Base-by-base conservation (phyloP, 2,888 invertebrate species). In the Platerodrilus igneus region DNA sequence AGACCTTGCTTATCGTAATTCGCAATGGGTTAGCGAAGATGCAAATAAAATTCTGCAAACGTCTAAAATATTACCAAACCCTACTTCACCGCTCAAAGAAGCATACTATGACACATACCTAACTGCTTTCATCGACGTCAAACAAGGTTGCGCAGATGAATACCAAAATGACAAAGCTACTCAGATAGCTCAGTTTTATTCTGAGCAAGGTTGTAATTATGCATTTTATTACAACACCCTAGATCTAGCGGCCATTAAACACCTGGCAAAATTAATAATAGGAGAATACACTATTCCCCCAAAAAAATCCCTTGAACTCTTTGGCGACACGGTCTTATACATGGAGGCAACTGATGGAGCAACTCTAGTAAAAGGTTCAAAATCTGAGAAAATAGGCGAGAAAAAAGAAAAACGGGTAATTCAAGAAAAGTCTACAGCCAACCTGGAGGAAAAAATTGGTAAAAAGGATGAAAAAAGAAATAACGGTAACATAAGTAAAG, bases 121-220 rank as follows among this genome's bases (percentile, higher is more conserved):
- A 45, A 77, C 77, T 1, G 71, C 73, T 20, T 81, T 75, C 48
- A 69, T 81, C 15, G 68, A 68, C 49, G 61, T 75, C 2, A 16
- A 18, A 17, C 17, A 26, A 14, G 8, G 13, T 10, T 18, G 8
- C n/a, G 29, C n/a, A 5, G 30, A 19, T 10, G 47, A 55, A 41
- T 52, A 56, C 15, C 63, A 59, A 11, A 64, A 66, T 26, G 69
- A 72, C 3, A 69, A 72, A 52, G 68, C 71, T 1, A 71, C 73
- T 26, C 62, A 73, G 4, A 64, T 80, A 20, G 78, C 78, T 48
- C 64, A 70, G 48, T 79, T 78, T 63, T 81, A 81, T 56, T 69
- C 73, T 2, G 65, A 68, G 4, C 65, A 76, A 51, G 77, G 77
- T 5, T 68, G 78, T 26, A 76, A 76, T 52, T 77, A 77, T 45